These are phyloP conservation scores for Oreochromis spilurus DNA, from an alignment of 2,113 vertebrate genomes.

Conservation along the genomic window DNA sequence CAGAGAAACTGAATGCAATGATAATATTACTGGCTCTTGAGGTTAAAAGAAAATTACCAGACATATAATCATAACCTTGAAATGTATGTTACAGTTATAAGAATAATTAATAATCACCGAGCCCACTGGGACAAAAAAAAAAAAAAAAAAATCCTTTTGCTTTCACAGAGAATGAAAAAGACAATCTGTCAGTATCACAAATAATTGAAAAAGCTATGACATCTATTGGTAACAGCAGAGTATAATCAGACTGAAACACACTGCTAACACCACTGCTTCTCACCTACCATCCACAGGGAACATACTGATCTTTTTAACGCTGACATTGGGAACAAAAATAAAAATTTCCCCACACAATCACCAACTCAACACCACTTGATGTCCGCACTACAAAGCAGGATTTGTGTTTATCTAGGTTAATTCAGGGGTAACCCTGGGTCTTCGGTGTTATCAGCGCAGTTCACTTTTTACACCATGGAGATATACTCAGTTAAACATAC, in stretches of 20 bases:
- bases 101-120: background rate
- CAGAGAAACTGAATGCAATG: background rate
- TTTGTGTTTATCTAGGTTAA: background rate
- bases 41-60: background rate
- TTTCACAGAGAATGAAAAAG: background rate
- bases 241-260: slow-evolving; percentile 6
- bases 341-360: background rate
- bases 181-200: background rate
- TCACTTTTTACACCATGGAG: background rate
- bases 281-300: background rate
- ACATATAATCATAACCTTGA: background rate
- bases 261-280: slow-evolving; percentile 20
- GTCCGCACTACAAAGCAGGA: background rate
- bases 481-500: background rate
- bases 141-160: background rate
- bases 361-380: background rate
- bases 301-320: slow-evolving; percentile 7
- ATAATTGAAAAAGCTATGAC: slow-evolving; percentile 9
- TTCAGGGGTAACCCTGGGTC: background rate
- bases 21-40: background rate
- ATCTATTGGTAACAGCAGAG: slow-evolving; percentile 7
- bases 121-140: background rate
- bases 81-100: background rate
- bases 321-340: slow-evolving; percentile 10
- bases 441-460: background rate